Base-by-base conservation (phyloP, 2,797 vertebrate genomes). In the Gallirallus australis region DNA sequence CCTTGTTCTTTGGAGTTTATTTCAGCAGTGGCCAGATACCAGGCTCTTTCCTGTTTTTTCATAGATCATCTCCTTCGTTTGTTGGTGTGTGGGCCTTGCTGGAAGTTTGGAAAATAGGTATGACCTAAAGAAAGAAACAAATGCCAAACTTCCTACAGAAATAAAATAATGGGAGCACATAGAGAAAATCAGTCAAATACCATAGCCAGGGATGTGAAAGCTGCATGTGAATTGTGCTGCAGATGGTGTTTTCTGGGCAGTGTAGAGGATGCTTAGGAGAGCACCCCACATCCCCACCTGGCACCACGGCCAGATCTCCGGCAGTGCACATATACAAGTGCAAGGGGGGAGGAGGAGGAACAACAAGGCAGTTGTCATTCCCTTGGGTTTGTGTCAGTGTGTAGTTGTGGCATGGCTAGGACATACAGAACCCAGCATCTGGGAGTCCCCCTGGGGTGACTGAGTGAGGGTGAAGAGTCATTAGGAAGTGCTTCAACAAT, bases 311-410 rank as follows among this genome's bases (percentile, higher is more conserved):
- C 6, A 15, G 15, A 35, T 60, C 5, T 78, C 21, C 39, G 4
- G 4, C 37, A 11, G 20, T 11, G 15, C 52, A 6, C 1, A 0
- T 28, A 45, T 71, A 45, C 0, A 53, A 35, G 37, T 6, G 4
- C 0, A 3, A 40, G 78, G 37, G 31, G 73, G 40, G 33, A 48
- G 30, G 27, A 56, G 27, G 19, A 35, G 15, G 9, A 77, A 3
- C 4, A 65, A 2, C 14, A 16, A 7, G 6, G 39, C 31, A 59
- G 3, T 2, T 48, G 39, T 21, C 6, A 0, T 5, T 65, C 19
- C 4, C 70, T 56, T 9, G 3, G 52, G 15, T 8, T 70, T 64
- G 19, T 82, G 63, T 45, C 78, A 9, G 7, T 2, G 2, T 45
- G 48, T 21, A 10, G 7, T 35, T 66, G 7, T 3, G 18, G 33